phyloP scores from a whole-genome alignment of 2,888 invertebrate genomes.

The Tanytarsus gracilentus region DNA sequence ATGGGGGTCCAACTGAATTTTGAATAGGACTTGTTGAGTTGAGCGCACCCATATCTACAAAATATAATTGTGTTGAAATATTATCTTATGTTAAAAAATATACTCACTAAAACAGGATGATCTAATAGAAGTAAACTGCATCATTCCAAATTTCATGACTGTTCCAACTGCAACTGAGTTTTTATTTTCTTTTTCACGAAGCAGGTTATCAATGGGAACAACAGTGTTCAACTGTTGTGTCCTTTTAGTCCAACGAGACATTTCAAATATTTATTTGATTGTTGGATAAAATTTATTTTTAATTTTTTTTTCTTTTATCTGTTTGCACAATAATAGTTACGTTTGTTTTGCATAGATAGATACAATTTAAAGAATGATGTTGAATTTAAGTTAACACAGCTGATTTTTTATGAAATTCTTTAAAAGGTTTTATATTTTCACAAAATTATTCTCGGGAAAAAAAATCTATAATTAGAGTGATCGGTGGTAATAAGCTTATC shows the following conservation, averaged over 20 bases:
- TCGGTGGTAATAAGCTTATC: too few relatives aligned
- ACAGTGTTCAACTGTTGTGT: slow-evolving; percentile 53
- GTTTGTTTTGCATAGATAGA: too few relatives aligned
- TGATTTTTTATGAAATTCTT: too few relatives aligned
- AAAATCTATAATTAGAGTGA: too few relatives aligned
- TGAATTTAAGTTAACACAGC: too few relatives aligned
- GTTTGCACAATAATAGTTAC: too few relatives aligned
- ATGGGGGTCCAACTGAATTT: slow-evolving; percentile 14
- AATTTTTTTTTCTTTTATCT: background rate
- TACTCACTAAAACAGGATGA: slow-evolving; percentile 56
- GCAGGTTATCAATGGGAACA: slow-evolving; percentile 54
- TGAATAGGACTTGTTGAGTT: slow-evolving; percentile 20
- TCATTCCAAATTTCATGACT: slow-evolving; percentile 90
- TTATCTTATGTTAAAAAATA: background rate
- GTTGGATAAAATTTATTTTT: background rate
- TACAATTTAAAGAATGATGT: too few relatives aligned
- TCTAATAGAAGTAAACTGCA: slow-evolving; percentile 83
- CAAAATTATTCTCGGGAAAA: too few relatives aligned
- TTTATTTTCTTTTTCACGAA: slow-evolving; percentile 63
- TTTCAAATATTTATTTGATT: slow-evolving; percentile 32
- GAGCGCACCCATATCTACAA: slow-evolving; percentile 17
- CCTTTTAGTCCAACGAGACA: slow-evolving; percentile 59
- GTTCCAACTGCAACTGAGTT: slow-evolving; percentile 82
- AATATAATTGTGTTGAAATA: background rate
- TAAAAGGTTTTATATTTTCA: too few relatives aligned